phyloP scores from a whole-genome alignment of 2,797 vertebrate genomes.

The Psittacula derbiana region DNA sequence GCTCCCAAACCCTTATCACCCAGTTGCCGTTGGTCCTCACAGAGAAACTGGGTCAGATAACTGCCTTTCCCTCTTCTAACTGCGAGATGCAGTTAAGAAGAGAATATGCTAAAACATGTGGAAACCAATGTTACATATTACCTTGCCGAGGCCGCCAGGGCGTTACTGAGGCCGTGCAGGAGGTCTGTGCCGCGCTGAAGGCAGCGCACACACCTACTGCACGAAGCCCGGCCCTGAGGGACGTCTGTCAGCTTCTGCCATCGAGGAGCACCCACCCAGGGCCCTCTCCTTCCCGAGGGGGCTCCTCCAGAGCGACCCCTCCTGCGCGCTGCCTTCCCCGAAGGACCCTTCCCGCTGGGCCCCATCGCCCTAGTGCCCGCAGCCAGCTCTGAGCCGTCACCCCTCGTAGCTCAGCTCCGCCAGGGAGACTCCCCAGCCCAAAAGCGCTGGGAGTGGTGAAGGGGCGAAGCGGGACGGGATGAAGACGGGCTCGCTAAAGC shows the following conservation, averaged over 20 bases:
- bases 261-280: not conserved
- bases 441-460: not conserved
- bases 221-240: not conserved
- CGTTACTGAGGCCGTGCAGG: not conserved
- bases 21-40: not conserved
- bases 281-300: not conserved
- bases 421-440: not conserved
- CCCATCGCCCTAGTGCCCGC: not conserved
- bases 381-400: not conserved
- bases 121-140: not conserved
- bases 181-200: not conserved
- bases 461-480: not conserved
- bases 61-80: not conserved
- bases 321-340: not conserved
- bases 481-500: not conserved
- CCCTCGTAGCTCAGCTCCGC: not conserved
- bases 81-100: not conserved
- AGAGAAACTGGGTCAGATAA: not conserved
- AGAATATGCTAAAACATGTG: not conserved
- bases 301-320: not conserved
- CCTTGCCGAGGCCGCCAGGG: not conserved
- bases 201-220: not conserved
- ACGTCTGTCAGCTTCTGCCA: not conserved
- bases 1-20: not conserved
- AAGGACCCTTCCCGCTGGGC: not conserved